Percentiles rank a stretch among this genome's conserved stretches.
Conservation (phyloP, 2,797 vertebrate species). For the Protonibea diacanthus region DNA sequence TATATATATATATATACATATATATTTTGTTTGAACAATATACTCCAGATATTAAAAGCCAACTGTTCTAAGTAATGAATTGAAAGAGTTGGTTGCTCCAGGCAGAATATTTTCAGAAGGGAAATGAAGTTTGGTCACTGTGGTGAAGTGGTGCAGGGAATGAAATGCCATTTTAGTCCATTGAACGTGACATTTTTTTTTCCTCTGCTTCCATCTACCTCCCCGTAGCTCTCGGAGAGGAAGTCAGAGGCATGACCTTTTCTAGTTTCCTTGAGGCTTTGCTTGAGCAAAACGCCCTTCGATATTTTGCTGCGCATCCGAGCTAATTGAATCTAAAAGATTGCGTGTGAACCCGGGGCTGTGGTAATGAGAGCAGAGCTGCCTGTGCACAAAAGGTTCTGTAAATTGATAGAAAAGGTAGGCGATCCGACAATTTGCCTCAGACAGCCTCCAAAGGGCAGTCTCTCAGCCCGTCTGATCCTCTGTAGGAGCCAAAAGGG, state of each 20-base stretch:
- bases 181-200: constrained; percentile 67
- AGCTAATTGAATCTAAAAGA: constrained; percentile 87
- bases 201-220: constrained; percentile 44
- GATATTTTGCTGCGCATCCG: constrained; percentile 77
- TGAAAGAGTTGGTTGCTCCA: constrained; percentile 49
- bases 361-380: constrained; percentile 80
- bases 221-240: constrained; percentile 63
- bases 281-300: constrained; percentile 80
- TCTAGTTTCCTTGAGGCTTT: constrained; percentile 77
- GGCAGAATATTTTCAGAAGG: constrained; percentile 61
- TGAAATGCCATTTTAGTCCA: constrained; percentile 76
- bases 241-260: constrained; percentile 84
- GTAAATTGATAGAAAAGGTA: constrained; percentile 79
- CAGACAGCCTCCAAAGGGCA: constrained; percentile 79
- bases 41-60: constrained; percentile 63
- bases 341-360: constrained; percentile 73
- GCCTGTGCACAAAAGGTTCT: constrained; percentile 80
- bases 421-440: constrained; percentile 71
- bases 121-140: constrained; percentile 65
- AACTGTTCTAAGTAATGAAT: constrained; percentile 54
- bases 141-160: constrained; percentile 44
- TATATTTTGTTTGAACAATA: constrained; percentile 43
- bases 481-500: constrained; percentile 71
- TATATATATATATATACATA: too few species aligned
- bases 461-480: constrained; percentile 61